Conservation (phyloP, 2,888 invertebrate species). For the Automeris io region DNA sequence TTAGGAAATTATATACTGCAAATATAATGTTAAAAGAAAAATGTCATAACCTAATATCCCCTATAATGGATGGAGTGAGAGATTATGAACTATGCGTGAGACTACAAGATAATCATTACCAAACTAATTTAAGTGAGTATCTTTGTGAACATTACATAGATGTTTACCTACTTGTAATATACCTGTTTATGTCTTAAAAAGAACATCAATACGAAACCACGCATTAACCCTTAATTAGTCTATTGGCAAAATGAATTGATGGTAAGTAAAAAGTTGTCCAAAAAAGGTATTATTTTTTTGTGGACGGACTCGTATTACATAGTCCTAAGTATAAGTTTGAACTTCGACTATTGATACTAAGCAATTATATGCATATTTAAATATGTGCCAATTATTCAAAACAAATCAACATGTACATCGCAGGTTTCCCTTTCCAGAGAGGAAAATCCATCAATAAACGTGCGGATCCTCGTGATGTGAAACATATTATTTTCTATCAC, state of each 20-base stretch:
- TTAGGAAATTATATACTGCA: conserved; percentile 6
- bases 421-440: too few relatives aligned
- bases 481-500: too few relatives aligned
- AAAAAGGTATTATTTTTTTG: neutral
- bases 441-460: too few relatives aligned
- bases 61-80: conserved; percentile 29
- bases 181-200: neutral
- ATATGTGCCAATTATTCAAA: too few relatives aligned
- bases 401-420: too few relatives aligned
- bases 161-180: neutral
- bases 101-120: neutral
- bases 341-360: too few relatives aligned
- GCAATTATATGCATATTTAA: too few relatives aligned
- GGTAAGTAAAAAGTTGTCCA: neutral
- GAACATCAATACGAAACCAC: neutral
- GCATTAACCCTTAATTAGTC: too few relatives aligned
- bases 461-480: too few relatives aligned
- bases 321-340: too few relatives aligned
- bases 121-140: conserved; percentile 2
- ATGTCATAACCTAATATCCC: conserved; percentile 13
- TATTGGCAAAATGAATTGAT: neutral
- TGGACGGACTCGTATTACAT: too few relatives aligned
- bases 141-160: too few relatives aligned
- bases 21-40: conserved; percentile 15
- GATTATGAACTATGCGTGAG: conserved; percentile 39